phyloP scores from a whole-genome alignment of 2,888 invertebrate species.

The Phasia obesa region DNA sequence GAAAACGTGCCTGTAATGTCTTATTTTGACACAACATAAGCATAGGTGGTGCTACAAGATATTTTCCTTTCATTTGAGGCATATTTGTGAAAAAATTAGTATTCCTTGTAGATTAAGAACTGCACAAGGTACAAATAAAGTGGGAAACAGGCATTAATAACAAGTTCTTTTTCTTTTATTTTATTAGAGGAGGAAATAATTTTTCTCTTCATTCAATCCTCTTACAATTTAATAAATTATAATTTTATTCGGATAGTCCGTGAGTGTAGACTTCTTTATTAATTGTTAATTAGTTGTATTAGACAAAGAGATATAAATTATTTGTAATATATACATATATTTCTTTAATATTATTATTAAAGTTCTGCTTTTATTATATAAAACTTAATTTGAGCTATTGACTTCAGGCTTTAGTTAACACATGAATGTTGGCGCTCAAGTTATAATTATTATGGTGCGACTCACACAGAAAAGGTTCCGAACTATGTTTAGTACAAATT shows the following conservation, averaged over 20 bases:
- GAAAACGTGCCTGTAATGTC: conserved; percentile 77
- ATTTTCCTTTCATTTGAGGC: too few species aligned
- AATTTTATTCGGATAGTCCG: conserved; percentile 24
- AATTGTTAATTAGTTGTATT: conserved; percentile 27
- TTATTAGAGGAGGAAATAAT: conserved; percentile 12
- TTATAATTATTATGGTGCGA: too few species aligned
- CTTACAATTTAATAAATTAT: conserved; percentile 50
- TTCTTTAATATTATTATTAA: too few species aligned
- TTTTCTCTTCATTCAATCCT: conserved; percentile 16
- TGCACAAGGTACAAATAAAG: neutral
- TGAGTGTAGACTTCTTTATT: conserved; percentile 13
- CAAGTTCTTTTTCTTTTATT: neutral
- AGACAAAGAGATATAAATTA: too few species aligned
- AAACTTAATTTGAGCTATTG: too few species aligned
- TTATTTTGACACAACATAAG: conserved; percentile 71
- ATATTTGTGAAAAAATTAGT: too few species aligned
- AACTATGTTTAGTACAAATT: too few species aligned
- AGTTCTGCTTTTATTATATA: too few species aligned
- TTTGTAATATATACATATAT: too few species aligned
- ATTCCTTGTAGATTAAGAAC: conserved; percentile 45
- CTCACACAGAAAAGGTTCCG: too few species aligned
- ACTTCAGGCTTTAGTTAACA: too few species aligned
- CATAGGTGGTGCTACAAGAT: conserved; percentile 38
- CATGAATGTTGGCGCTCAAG: too few species aligned
- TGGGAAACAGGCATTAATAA: conserved; percentile 19